Conservation (phyloP, 2,888 invertebrate genomes). For the Stenodera caucasica region DNA sequence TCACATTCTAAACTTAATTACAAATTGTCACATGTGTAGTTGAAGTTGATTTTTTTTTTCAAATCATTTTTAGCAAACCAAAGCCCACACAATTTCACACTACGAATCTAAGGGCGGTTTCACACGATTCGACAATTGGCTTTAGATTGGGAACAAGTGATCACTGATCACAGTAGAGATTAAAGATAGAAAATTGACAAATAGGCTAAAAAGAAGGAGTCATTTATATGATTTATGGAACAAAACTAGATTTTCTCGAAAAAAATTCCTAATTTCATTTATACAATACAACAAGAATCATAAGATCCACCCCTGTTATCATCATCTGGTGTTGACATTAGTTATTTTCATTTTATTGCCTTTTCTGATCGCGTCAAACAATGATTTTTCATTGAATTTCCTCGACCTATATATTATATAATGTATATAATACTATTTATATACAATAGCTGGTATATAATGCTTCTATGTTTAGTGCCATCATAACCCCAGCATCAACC, state of each 20-base stretch:
- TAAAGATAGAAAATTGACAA: no score
- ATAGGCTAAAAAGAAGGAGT: no score
- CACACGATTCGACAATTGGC: no score
- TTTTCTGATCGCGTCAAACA: slow-evolving; percentile 3
- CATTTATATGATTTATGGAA: background rate
- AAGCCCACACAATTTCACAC: background rate
- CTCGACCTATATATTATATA: background rate
- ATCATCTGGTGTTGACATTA: slow-evolving; percentile 8
- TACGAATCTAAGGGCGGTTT: no score
- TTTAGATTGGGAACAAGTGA: no score
- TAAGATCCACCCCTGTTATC: background rate
- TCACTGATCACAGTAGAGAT: no score
- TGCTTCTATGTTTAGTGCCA: background rate
- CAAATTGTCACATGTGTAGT: slow-evolving; percentile 29
- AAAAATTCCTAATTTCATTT: background rate
- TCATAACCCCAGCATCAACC: background rate
- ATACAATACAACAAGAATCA: no score
- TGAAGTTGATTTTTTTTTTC: slow-evolving; percentile 9
- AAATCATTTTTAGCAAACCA: background rate
- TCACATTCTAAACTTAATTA: slow-evolving; percentile 37
- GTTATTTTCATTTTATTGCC: slow-evolving; percentile 7
- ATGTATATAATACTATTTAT: no score
- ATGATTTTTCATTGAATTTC: slow-evolving; percentile 9
- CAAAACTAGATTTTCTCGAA: background rate
- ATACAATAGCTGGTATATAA: no score